Conservation (phyloP, 2,888 invertebrate genomes). For the Cryptophagus acutangulus region DNA sequence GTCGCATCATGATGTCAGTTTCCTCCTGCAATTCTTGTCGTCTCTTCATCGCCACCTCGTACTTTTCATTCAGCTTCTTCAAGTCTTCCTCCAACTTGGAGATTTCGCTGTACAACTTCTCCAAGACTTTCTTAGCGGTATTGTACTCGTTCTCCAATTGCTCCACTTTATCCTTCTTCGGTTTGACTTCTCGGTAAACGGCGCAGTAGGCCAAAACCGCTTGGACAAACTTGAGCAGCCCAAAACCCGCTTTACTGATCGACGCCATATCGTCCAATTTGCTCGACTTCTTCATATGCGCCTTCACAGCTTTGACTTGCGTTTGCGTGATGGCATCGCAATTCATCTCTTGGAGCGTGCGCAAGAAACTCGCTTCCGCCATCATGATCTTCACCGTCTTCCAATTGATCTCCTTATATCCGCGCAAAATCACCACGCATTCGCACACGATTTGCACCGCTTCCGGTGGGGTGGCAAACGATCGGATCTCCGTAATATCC, state of each 20-base stretch:
- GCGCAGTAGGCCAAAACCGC: slow-evolving; percentile 88
- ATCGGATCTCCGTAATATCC: slow-evolving; percentile 88
- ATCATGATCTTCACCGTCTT: slow-evolving; percentile 89
- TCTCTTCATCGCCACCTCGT: slow-evolving; percentile 66
- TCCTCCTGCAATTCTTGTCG: slow-evolving; percentile 71
- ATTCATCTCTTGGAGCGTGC: slow-evolving; percentile 79
- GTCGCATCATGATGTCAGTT: slow-evolving; percentile 73
- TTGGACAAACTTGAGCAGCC: slow-evolving; percentile 76
- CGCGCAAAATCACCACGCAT: slow-evolving; percentile 80
- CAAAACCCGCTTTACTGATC: slow-evolving; percentile 82
- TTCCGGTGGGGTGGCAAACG: slow-evolving; percentile 87
- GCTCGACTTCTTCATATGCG: slow-evolving; percentile 66
- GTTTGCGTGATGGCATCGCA: slow-evolving; percentile 68
- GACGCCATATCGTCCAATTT: slow-evolving; percentile 78
- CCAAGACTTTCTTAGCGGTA: slow-evolving; percentile 57
- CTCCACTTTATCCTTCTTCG: slow-evolving; percentile 78
- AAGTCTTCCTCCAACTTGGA: slow-evolving; percentile 66
- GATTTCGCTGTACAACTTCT: slow-evolving; percentile 72
- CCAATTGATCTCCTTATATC: slow-evolving; percentile 82
- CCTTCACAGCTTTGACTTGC: slow-evolving; percentile 65
- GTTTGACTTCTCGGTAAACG: slow-evolving; percentile 79
- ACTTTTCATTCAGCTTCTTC: slow-evolving; percentile 64
- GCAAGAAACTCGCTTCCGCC: slow-evolving; percentile 82
- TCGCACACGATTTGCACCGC: slow-evolving; percentile 87
- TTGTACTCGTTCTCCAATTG: slow-evolving; percentile 69